phyloP scores from a whole-genome alignment of 2,888 invertebrate species.

The Theretra japonica region DNA sequence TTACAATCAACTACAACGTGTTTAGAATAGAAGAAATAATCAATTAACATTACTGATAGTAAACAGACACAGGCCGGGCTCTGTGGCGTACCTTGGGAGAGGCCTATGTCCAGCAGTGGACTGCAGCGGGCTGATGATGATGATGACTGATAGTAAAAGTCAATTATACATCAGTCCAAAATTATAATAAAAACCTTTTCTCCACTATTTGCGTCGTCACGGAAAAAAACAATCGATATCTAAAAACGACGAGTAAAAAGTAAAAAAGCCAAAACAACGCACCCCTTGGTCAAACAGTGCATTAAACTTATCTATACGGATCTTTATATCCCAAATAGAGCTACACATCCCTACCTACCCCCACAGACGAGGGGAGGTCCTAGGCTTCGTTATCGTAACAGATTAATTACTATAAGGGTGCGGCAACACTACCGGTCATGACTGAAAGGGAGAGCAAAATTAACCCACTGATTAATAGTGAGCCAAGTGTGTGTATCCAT shows the following conservation, averaged over 20 bases:
- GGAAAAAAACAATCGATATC: not conserved
- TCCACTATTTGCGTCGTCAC: too few relatives aligned
- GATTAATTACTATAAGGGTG: conserved; percentile 27
- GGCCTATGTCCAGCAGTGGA: too few relatives aligned
- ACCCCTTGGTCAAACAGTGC: not conserved
- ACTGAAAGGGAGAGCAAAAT: conserved; percentile 16
- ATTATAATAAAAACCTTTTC: not conserved
- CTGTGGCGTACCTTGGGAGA: too few relatives aligned
- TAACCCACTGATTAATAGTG: conserved; percentile 13
- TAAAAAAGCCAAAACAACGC: not conserved
- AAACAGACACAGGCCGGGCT: too few relatives aligned
- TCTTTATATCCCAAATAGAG: not conserved
- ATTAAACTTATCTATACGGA: not conserved
- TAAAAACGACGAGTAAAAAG: not conserved
- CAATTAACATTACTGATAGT: too few relatives aligned
- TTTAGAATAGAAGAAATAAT: not conserved
- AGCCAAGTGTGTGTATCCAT: conserved; percentile 12
- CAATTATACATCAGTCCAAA: not conserved
- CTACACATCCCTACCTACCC: not conserved
- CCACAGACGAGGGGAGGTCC: conserved; percentile 17
- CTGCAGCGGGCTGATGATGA: too few relatives aligned
- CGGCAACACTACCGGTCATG: conserved; percentile 2
- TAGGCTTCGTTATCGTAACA: conserved; percentile 23
- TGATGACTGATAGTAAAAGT: too few relatives aligned
- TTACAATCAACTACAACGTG: not conserved